These are phyloP conservation scores for Gambelia wislizenii DNA, from an alignment of 2,797 vertebrate species.

Conservation along the genomic window DNA sequence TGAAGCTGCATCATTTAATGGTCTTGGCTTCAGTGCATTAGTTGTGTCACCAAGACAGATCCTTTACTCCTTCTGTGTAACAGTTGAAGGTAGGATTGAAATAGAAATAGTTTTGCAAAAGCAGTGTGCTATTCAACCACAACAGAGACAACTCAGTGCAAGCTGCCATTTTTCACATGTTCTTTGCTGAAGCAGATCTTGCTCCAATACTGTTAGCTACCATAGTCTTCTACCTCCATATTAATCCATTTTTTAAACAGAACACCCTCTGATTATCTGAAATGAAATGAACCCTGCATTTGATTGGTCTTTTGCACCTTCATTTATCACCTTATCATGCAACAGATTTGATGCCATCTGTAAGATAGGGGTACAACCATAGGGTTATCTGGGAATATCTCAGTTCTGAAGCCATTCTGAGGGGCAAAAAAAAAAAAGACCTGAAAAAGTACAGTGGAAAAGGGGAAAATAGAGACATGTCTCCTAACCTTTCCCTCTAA, in stretches of 20 bases:
- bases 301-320: background rate
- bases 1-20: too few relatives aligned
- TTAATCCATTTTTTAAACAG: background rate
- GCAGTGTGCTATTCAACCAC: background rate
- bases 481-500: conserved; percentile 22
- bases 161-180: background rate
- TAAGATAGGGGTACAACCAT: conserved; percentile 28
- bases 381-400: background rate
- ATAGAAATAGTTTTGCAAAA: conserved; percentile 1
- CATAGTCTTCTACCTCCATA: fast-evolving
- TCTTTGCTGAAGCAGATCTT: conserved; percentile 14
- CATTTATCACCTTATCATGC: background rate
- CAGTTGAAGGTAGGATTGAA: fast-evolving
- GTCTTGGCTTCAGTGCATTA: background rate
- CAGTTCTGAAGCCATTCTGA: conserved; percentile 1
- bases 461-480: background rate
- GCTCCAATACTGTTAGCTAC: background rate
- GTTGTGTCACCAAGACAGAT: background rate
- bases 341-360: background rate
- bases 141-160: background rate
- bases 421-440: background rate
- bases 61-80: background rate
- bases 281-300: background rate
- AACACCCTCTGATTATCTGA: background rate
- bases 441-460: conserved; percentile 1